A percentile compares a stretch with the other conserved stretches of the same genome.
Conservation (phyloP, 2,113 vertebrate species). For the Australoheros scitulus region DNA sequence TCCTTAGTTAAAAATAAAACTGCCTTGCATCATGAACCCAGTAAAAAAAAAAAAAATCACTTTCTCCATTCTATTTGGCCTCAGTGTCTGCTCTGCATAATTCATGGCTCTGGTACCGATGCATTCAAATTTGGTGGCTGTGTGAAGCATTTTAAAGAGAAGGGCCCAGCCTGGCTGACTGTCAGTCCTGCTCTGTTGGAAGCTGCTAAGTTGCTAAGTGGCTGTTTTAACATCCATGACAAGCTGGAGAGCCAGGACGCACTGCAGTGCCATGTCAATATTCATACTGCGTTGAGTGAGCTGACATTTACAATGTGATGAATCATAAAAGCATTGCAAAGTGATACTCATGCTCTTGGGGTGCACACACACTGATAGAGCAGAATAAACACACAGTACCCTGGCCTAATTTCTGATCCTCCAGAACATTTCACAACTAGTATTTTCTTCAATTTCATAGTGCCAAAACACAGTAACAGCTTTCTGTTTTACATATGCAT, state of each 20-base stretch:
- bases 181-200: neutral
- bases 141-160: neutral
- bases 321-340: slow-evolving; percentile 11
- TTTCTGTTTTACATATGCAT: neutral
- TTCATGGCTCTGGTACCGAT: slow-evolving; percentile 11
- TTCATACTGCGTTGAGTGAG: neutral
- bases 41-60: neutral
- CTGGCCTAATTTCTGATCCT: neutral
- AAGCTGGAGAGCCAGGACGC: slow-evolving; percentile 3
- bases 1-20: neutral
- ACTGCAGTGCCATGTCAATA: neutral
- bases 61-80: neutral
- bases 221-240: slow-evolving; percentile 50
- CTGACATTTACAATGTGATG: slow-evolving; percentile 31
- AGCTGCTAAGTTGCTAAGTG: slow-evolving; percentile 38
- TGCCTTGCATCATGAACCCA: neutral
- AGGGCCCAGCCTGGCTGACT: no score
- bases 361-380: neutral
- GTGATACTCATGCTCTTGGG: neutral
- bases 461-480: neutral
- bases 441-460: neutral
- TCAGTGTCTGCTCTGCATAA: slow-evolving; percentile 6
- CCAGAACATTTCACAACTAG: neutral
- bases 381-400: neutral
- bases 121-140: slow-evolving; percentile 11